Conservation (phyloP, 2,888 invertebrate species). For the Cyrtodaria siliqua region DNA sequence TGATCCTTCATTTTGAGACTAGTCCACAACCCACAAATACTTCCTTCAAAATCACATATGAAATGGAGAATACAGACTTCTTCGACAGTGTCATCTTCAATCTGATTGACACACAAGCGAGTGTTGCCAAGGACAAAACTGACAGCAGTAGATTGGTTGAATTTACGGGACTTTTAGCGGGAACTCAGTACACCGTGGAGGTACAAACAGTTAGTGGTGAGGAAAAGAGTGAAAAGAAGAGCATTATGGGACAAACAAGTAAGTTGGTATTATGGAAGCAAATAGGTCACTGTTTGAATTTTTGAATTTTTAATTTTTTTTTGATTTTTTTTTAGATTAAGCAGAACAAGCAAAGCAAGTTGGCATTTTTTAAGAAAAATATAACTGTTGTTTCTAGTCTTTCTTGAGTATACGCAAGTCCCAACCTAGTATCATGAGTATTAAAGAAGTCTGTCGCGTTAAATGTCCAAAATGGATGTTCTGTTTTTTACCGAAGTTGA, state of each 20-base stretch:
- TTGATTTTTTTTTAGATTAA: too few species aligned
- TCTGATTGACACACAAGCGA: slow-evolving; percentile 42
- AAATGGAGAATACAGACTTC: slow-evolving; percentile 49
- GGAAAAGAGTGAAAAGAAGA: slow-evolving; percentile 60
- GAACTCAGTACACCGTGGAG: slow-evolving; percentile 67
- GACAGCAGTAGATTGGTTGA: slow-evolving; percentile 51
- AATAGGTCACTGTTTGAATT: too few species aligned
- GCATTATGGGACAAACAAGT: slow-evolving; percentile 69
- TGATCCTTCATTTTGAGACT: not conserved
- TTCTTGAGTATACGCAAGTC: too few species aligned
- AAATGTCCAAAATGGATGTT: too few species aligned
- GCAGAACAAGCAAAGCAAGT: too few species aligned
- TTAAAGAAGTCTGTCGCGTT: too few species aligned
- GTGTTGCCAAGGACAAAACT: slow-evolving; percentile 54
- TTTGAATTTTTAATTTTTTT: too few species aligned
- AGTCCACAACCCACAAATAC: slow-evolving; percentile 29
- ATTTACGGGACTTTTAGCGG: slow-evolving; percentile 68
- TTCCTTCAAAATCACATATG: slow-evolving; percentile 65
- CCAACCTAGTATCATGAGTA: too few species aligned
- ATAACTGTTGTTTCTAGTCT: too few species aligned
- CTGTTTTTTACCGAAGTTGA: too few species aligned
- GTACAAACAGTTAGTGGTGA: slow-evolving; percentile 68
- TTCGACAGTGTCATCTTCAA: slow-evolving; percentile 70
- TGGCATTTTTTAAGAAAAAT: too few species aligned
- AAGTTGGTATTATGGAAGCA: slow-evolving; percentile 20